Percentiles rank a stretch among this genome's conserved stretches.
phyloP scores from a whole-genome alignment of 2,113 vertebrate genomes.

The Ancistrus triradiatus region DNA sequence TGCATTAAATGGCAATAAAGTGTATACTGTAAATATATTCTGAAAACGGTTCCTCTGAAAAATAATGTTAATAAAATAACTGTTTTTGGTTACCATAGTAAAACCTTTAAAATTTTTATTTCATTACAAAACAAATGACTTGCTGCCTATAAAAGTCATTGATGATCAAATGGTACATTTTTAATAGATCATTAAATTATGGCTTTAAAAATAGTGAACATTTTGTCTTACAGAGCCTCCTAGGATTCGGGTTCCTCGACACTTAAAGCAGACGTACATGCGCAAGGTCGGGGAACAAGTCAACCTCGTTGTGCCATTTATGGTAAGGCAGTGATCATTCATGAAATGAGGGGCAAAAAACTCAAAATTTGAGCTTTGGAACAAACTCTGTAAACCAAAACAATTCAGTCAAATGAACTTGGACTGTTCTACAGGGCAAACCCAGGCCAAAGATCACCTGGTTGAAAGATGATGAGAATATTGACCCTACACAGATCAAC shows the following conservation, averaged over 20 bases:
- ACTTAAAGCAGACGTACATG: conserved; percentile 93
- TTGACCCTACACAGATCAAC: conserved; percentile 86
- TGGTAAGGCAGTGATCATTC: conserved; percentile 66
- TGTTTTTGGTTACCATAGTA: no score
- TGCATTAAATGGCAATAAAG: no score
- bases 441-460: conserved; percentile 89
- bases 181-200: not conserved
- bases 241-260: conserved; percentile 91
- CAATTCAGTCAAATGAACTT: no score
- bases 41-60: no score
- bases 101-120: no score
- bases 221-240: conserved; percentile 75
- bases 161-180: not conserved
- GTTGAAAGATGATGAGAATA: conserved; percentile 81
- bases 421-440: conserved; percentile 75
- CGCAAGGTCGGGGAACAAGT: conserved; percentile 90
- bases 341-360: not conserved
- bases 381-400: no score
- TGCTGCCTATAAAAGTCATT: no score
- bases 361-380: no score
- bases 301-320: conserved; percentile 93
- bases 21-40: no score
- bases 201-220: not conserved
- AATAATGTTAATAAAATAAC: no score
- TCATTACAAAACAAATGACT: no score